These are phyloP conservation scores for Peribatodes rhomboidaria DNA, from an alignment of 2,888 invertebrate species.

Conservation along the genomic window DNA sequence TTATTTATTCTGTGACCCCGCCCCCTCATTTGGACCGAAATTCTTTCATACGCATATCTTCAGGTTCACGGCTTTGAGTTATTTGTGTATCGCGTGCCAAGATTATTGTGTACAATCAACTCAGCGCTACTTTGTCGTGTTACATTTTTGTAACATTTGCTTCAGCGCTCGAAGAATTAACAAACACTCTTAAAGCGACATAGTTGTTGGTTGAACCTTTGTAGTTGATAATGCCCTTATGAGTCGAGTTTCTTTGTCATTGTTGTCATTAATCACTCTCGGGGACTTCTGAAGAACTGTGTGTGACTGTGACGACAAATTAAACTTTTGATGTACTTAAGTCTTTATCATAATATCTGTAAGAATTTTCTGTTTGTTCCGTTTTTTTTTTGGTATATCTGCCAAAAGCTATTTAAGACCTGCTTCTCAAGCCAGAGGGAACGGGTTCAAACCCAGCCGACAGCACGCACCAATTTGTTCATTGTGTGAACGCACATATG, in stretches of 20 bases:
- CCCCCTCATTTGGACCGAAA: conserved; percentile 48
- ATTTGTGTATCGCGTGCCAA: conserved; percentile 60
- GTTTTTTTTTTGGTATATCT: background rate
- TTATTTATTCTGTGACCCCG: conserved; percentile 8
- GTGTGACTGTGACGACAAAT: conserved; percentile 27
- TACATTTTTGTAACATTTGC: conserved; percentile 2
- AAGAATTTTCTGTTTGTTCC: background rate
- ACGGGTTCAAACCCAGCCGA: no score
- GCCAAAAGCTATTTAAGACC: background rate
- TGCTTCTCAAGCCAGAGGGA: no score
- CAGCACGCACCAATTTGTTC: no score
- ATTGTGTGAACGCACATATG: no score
- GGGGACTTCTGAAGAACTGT: conserved; percentile 25
- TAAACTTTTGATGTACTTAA: conserved; percentile 11
- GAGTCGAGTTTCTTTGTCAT: conserved; percentile 30
- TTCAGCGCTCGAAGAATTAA: background rate
- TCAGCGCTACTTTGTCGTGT: conserved; percentile 50
- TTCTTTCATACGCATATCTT: conserved; percentile 54
- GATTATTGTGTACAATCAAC: conserved; percentile 45
- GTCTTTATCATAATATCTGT: background rate
- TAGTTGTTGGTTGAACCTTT: conserved; percentile 2
- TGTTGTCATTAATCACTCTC: conserved; percentile 18
- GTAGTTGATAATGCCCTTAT: conserved; percentile 18
- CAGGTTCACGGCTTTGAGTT: conserved; percentile 66
- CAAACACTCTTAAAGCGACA: conserved; percentile 13